Evolutionary conservation across 1,140 invertebrate genomes (phyloP), one percentile per base, ranked within the genome.

Genomic region (Aphelinus certus): DNA sequence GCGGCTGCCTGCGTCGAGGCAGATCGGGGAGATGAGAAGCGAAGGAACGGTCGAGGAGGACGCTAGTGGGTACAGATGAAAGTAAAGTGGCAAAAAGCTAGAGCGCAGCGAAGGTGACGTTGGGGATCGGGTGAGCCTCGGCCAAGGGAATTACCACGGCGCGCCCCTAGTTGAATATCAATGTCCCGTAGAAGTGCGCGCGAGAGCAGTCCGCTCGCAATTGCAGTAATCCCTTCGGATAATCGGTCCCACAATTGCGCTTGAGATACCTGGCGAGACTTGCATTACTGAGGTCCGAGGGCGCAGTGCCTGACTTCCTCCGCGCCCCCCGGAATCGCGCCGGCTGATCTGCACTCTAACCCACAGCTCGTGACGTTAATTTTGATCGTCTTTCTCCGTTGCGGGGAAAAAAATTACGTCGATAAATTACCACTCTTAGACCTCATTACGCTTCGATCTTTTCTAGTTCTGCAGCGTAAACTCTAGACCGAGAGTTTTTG

Each of bases 141-240:
- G 64, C 45, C 71, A 75, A 75, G 77, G 77, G 82, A 83, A 83
- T 83, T 80, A 81, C 78, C 77, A 66, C 77, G 69, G 79, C 79
- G 78, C 79, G 82, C 65, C 79, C 64, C 82, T 82, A 81, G 79
- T 84, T 83, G 81, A 84, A 84, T 83, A 83, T 84, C 83, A 84
- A 84, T 84, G 79, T 63, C 72, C 75, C 75, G 79, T 77, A 83
- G 84, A 79, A 81, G 78, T 77, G 77, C 77, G 76, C 79, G 45
- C 2, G 61, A 47, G 77, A 81, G 56, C 77, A 67, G 80, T 78
- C 78, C 78, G 60, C 72, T 79, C 67, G 71, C 79, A 80, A 80
- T 82, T 77, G 79, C 78, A 81, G 81, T 81, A 82, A 81, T 83
- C 79, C 73, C 77, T 69, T 51, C 26, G 77, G 79, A 76, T 83